phyloP scores from a whole-genome alignment of 2,888 invertebrate species.

The Chironomus riparius region DNA sequence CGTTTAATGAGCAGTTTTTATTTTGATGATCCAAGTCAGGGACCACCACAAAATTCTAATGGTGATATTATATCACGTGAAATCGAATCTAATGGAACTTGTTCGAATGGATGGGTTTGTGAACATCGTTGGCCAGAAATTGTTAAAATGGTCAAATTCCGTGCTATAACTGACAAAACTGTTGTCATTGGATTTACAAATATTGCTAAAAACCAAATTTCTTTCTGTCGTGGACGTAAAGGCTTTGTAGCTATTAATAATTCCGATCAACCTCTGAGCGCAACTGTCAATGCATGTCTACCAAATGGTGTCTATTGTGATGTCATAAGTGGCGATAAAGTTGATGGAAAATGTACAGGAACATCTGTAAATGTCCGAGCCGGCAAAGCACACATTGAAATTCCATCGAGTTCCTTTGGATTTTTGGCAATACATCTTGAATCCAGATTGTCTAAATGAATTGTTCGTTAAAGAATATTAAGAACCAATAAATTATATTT shows the following conservation, averaged over 20 bases:
- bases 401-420: conserved; percentile 50
- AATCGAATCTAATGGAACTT: conserved; percentile 50
- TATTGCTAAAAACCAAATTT: conserved; percentile 64
- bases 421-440: conserved; percentile 54
- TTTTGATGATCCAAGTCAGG: conserved; percentile 44
- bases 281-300: conserved; percentile 52
- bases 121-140: conserved; percentile 73
- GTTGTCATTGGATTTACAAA: conserved; percentile 60
- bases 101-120: conserved; percentile 57
- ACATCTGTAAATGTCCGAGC: conserved; percentile 50
- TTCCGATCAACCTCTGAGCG: conserved; percentile 45
- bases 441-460: not conserved
- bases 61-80: conserved; percentile 46
- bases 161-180: conserved; percentile 53
- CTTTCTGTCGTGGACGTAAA: conserved; percentile 62
- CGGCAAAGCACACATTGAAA: conserved; percentile 49
- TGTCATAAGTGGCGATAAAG: conserved; percentile 56
- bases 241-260: conserved; percentile 55
- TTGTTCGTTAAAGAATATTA: not conserved
- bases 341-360: conserved; percentile 52
- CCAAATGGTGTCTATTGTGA: conserved; percentile 70
- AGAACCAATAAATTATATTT: too few species aligned
- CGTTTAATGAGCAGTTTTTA: conserved; percentile 73
- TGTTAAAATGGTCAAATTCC: conserved; percentile 61
- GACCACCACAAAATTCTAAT: conserved; percentile 44